Evolutionary conservation across 2,888 invertebrate genomes (phyloP).

Genomic region (Acronicta psi): DNA sequence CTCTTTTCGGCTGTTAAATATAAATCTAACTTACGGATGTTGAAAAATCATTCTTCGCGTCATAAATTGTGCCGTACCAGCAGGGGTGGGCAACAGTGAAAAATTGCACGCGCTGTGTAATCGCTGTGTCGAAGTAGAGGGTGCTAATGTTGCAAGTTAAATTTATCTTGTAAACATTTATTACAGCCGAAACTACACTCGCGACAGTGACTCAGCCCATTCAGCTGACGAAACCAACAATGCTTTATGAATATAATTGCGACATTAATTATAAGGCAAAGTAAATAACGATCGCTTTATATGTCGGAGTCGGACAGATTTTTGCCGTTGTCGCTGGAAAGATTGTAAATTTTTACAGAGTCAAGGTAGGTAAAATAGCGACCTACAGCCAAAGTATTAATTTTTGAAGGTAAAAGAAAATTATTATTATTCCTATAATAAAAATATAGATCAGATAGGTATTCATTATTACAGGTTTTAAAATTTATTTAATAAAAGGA

Average conservation of each 20-base stretch:
- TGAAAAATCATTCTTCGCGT: conserved; percentile 85
- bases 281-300: conserved; percentile 25
- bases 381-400: conserved; percentile 32
- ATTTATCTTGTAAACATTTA: conserved; percentile 84
- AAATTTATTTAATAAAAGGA: too few species aligned
- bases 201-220: conserved; percentile 65
- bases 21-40: conserved; percentile 84
- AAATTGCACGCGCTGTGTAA: conserved; percentile 83
- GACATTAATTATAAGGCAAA: conserved; percentile 17
- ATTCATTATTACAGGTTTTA: too few species aligned
- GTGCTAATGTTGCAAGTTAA: conserved; percentile 84
- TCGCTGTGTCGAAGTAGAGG: conserved; percentile 81
- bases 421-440: conserved; percentile 1
- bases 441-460: too few species aligned
- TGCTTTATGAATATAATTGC: conserved; percentile 14
- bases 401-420: conserved; percentile 38
- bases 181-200: conserved; percentile 71
- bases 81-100: conserved; percentile 83
- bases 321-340: conserved; percentile 24
- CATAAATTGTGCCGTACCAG: conserved; percentile 80
- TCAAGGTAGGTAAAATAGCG: conserved; percentile 33
- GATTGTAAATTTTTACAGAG: conserved; percentile 42
- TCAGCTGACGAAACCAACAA: conserved; percentile 9
- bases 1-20: conserved; percentile 79
- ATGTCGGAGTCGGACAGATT: conserved; percentile 19